Conservation (phyloP, 2,797 vertebrate species). For the Coccyzus lansbergi region DNA sequence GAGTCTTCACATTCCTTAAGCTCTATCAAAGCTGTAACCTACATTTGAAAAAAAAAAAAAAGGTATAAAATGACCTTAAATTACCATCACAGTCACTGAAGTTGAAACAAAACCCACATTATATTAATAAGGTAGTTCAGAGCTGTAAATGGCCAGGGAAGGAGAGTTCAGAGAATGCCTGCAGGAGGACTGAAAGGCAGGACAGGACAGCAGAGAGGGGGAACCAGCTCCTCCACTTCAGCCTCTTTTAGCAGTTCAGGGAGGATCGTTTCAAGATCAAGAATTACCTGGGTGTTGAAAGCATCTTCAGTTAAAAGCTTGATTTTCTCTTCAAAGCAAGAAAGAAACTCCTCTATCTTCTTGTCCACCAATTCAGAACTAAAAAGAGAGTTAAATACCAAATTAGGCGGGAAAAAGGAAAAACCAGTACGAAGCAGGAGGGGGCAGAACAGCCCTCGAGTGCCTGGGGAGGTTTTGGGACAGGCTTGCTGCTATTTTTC, state of each 20-base stretch:
- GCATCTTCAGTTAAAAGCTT: conserved; percentile 86
- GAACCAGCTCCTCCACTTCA: neutral
- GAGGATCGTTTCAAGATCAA: neutral
- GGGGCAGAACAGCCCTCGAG: neutral
- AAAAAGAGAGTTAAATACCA: conserved; percentile 46
- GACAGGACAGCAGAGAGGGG: rapidly evolving
- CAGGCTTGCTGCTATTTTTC: neutral
- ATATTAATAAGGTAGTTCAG: neutral
- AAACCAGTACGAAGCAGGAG: neutral
- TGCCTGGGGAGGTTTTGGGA: neutral
- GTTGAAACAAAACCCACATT: neutral
- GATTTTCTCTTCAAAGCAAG: conserved; percentile 86
- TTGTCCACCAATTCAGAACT: conserved; percentile 91
- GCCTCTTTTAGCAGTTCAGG: neutral
- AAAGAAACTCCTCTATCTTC: conserved; percentile 94
- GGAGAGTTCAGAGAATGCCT: neutral
- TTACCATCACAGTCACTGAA: neutral
- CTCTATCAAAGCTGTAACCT: conserved; percentile 92
- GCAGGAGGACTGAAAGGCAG: neutral
- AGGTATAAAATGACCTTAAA: neutral
- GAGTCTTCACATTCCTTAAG: conserved; percentile 94
- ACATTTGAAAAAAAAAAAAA: neutral
- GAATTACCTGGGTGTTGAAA: conserved; percentile 85
- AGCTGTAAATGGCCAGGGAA: neutral
- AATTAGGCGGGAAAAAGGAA: neutral